Evolutionary conservation across 1,140 invertebrate genomes (phyloP).

Genomic region (Zaprionus ghesquierei): DNA sequence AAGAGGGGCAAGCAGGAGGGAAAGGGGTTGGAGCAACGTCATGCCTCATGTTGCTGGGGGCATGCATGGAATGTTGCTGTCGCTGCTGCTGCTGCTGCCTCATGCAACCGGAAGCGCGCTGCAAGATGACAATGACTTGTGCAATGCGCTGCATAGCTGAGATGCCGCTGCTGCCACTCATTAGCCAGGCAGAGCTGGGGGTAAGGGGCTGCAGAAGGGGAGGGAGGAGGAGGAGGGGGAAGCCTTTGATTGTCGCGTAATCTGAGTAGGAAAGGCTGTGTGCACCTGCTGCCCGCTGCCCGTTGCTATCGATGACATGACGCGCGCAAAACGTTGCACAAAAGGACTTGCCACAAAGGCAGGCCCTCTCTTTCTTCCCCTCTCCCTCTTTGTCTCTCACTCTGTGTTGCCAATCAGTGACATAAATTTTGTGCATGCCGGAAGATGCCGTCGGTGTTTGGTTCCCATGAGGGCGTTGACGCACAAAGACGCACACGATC

Average conservation of each 20-base stretch:
- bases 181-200: slow-evolving; percentile 1
- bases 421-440: slow-evolving; percentile 66
- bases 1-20: not conserved
- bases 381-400: not conserved
- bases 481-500: slow-evolving; percentile 56
- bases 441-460: slow-evolving; percentile 56
- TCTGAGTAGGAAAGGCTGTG: slow-evolving; percentile 16
- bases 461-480: slow-evolving; percentile 80
- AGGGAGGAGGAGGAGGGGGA: slow-evolving; percentile 6
- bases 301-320: slow-evolving; percentile 64
- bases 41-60: slow-evolving; percentile 56
- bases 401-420: slow-evolving; percentile 67
- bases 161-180: slow-evolving; percentile 35
- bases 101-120: slow-evolving; percentile 56
- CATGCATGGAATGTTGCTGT: slow-evolving; percentile 56
- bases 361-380: not conserved
- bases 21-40: slow-evolving; percentile 12
- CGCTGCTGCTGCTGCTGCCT: not conserved
- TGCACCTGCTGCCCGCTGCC: slow-evolving; percentile 25
- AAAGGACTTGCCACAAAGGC: slow-evolving; percentile 47
- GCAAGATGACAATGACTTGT: slow-evolving; percentile 53
- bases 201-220: not conserved
- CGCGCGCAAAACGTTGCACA: slow-evolving; percentile 43
- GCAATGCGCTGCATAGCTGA: slow-evolving; percentile 31
- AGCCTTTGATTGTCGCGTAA: slow-evolving; percentile 48